Percentiles rank a stretch among this genome's conserved stretches.
These are phyloP conservation scores for Ditylenchus weischeri DNA, from an alignment of 2,888 invertebrate species.

Conservation along the genomic window DNA sequence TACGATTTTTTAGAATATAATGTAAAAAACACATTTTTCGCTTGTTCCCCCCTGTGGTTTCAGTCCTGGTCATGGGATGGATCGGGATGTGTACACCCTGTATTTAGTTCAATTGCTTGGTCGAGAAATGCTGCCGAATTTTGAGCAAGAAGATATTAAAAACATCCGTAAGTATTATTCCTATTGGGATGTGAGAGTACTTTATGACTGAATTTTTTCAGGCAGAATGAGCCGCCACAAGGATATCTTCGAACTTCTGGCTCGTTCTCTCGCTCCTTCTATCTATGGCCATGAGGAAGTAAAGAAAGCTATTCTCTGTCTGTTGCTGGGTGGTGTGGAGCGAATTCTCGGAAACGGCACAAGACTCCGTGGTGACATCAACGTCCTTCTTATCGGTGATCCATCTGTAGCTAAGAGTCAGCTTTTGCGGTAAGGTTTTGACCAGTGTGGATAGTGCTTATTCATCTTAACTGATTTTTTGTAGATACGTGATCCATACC, in stretches of 20 bases:
- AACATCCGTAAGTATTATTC: slow-evolving; percentile 69
- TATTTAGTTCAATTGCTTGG: slow-evolving; percentile 73
- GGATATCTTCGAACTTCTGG: slow-evolving; percentile 74
- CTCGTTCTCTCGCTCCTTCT: slow-evolving; percentile 90
- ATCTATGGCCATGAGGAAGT: slow-evolving; percentile 95
- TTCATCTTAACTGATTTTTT: slow-evolving; percentile 10
- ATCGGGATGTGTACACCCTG: too few species aligned
- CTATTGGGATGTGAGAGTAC: too few species aligned
- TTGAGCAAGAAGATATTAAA: slow-evolving; percentile 81
- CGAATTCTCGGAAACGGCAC: slow-evolving; percentile 81
- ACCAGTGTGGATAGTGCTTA: not conserved
- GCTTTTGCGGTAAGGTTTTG: slow-evolving; percentile 60
- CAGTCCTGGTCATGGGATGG: too few species aligned
- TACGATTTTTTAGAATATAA: too few species aligned
- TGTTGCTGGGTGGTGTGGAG: slow-evolving; percentile 90
- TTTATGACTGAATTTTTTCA: too few species aligned
- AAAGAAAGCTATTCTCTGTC: slow-evolving; percentile 89
- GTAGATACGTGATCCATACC: slow-evolving; percentile 82
- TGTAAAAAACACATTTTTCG: too few species aligned
- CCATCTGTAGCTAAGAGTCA: slow-evolving; percentile 99
- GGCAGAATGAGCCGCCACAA: slow-evolving; percentile 65
- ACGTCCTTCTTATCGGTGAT: slow-evolving; percentile 90
- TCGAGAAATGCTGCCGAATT: slow-evolving; percentile 72
- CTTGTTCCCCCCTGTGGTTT: too few species aligned
- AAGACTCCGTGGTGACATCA: slow-evolving; percentile 82